phyloP scores from a whole-genome alignment of 2,113 vertebrate species.

The Progne subis region DNA sequence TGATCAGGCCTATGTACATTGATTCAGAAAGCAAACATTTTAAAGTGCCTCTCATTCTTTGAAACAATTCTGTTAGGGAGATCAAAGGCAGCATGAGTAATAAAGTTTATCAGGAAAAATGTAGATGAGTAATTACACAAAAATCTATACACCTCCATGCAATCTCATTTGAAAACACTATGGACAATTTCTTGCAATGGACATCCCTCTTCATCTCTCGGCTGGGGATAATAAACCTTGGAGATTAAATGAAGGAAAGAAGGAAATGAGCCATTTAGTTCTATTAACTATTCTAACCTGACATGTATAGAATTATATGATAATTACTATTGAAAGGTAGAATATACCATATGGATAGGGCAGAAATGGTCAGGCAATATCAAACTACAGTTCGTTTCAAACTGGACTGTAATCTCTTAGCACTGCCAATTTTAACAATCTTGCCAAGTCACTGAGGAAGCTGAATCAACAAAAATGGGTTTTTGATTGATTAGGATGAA shows the following conservation, averaged over 20 bases:
- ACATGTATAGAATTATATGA: constrained; percentile 36
- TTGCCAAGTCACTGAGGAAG: constrained; percentile 38
- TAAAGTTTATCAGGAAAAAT: constrained; percentile 29
- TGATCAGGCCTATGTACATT: neutral
- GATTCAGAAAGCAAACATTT: neutral
- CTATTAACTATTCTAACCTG: constrained; percentile 56
- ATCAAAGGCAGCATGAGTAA: constrained; percentile 3
- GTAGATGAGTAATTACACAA: constrained; percentile 31
- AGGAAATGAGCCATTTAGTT: constrained; percentile 49
- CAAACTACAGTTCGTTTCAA: constrained; percentile 11
- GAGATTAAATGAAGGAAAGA: constrained; percentile 55
- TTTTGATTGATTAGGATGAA: constrained; percentile 68
- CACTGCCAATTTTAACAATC: constrained; percentile 29
- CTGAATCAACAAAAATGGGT: constrained; percentile 63
- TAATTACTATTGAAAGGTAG: constrained; percentile 40
- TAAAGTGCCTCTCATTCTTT: neutral
- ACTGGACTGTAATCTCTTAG: neutral
- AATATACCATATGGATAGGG: neutral
- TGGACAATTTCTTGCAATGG: neutral
- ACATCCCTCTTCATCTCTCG: neutral
- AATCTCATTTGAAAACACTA: constrained; percentile 50
- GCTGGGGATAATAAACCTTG: constrained; percentile 45
- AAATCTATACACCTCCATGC: constrained; percentile 27
- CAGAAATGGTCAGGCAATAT: neutral
- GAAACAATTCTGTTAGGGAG: neutral